Base-by-base conservation (phyloP, 1,140 invertebrate genomes). In the Calliphora vicina region DNA sequence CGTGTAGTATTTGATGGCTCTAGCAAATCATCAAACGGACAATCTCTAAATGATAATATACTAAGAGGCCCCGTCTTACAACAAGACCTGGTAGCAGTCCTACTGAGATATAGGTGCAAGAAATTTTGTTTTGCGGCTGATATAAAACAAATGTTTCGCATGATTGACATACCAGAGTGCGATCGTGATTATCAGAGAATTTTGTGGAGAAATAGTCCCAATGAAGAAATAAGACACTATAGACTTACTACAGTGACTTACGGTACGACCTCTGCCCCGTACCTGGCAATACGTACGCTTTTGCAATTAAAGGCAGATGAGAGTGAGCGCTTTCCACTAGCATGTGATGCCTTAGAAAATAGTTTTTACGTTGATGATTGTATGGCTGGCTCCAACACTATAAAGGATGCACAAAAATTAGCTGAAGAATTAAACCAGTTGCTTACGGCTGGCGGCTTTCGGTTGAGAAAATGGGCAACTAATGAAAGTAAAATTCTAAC, bases 71-170 rank as follows among this genome's bases (percentile, higher is more conserved):
- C 45, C 45, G 17, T 17, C 3, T 57, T 57, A n/a, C 45, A 57
- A n/a, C 45, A 57, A 57, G 45, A 57, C 17, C 17, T 57, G 15
- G 4, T 57, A 4, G 45, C 13, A n/a, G 45, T 57, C 13, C 13
- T 57, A 17, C 15, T 90, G 4, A 50, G 86, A 76, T 85, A 88
- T 84, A 78, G 45, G 45, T 57, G 45, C 13, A 57, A 57, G 5
- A 57, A 57, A n/a, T 57, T 17, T 57, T 12, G 9, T 57, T 29
- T 29, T 29, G 29, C 29, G 29, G 29, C 29, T 29, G 88, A 89
- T 81, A 86, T 88, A 17, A 82, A 86, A 83, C 88, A 90, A 86
- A 90, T 91, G 87, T 91, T 90, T 83, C 83, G 90, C 10, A 86
- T 87, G 45, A 85, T 91, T 5, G 9, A 50, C 12, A 35, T 83